Percentiles rank a stretch among this genome's conserved stretches.
phyloP scores from a whole-genome alignment of 2,113 vertebrate genomes.

The Zapus hudsonius region DNA sequence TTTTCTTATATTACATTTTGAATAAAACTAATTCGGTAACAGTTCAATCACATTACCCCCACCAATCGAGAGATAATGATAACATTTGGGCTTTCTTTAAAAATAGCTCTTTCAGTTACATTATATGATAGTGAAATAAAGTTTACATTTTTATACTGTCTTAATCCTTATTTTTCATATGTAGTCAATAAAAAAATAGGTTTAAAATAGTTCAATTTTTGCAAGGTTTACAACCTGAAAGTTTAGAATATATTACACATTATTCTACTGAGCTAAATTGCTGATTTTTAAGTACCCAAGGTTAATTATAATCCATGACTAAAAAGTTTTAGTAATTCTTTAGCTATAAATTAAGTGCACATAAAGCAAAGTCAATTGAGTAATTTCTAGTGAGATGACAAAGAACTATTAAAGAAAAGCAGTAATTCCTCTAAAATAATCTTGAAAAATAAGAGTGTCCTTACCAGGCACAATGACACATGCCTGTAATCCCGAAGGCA shows the following conservation, averaged over 20 bases:
- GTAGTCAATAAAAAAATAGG: slow-evolving; percentile 30
- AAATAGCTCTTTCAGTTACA: background rate
- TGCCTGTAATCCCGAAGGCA: background rate
- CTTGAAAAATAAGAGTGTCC: background rate
- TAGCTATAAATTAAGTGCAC: slow-evolving; percentile 13
- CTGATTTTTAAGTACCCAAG: background rate
- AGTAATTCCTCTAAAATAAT: background rate
- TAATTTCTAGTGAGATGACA: slow-evolving; percentile 31
- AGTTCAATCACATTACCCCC: slow-evolving; percentile 9
- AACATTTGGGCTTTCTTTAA: background rate
- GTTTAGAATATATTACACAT: slow-evolving; percentile 3
- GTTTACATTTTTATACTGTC: background rate
- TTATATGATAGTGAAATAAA: background rate
- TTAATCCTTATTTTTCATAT: background rate
- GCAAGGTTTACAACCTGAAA: background rate
- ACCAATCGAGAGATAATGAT: background rate
- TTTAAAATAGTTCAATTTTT: slow-evolving; percentile 24
- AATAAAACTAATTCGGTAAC: slow-evolving; percentile 61
- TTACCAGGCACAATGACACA: background rate
- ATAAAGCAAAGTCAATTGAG: slow-evolving; percentile 19
- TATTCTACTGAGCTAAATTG: slow-evolving; percentile 36
- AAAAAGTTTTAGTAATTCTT: slow-evolving; percentile 17
- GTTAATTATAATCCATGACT: slow-evolving; percentile 7
- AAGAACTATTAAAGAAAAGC: background rate
- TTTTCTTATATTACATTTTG: slow-evolving; percentile 66